Percentiles rank a stretch among this genome's conserved stretches.
Evolutionary conservation across 2,113 vertebrate species (phyloP).

Genomic region (Phalacrocorax aristotelis): DNA sequence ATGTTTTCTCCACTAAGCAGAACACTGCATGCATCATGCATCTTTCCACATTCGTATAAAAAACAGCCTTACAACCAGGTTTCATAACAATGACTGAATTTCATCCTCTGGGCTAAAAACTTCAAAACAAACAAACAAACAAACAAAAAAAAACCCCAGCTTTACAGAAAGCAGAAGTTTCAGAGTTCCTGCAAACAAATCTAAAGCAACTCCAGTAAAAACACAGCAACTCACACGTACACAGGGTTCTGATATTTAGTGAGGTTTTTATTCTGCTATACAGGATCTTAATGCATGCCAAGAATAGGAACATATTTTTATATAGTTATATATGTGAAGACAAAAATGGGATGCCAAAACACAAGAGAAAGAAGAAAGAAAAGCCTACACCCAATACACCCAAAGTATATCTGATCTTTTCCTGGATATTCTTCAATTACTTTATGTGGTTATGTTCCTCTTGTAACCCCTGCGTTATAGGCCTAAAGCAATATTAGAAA

Average conservation of each 20-base stretch:
- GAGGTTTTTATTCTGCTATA: slow-evolving; percentile 11
- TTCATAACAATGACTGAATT: background rate
- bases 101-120: background rate
- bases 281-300: background rate
- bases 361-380: background rate
- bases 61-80: background rate
- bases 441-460: background rate
- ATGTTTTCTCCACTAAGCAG: background rate
- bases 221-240: background rate
- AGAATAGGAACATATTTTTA: slow-evolving; percentile 18
- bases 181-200: background rate
- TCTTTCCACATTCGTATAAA: background rate
- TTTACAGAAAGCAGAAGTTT: background rate
- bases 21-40: background rate
- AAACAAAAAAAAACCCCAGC: too few relatives aligned
- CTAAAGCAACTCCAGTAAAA: background rate
- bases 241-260: background rate
- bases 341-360: background rate
- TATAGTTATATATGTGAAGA: background rate
- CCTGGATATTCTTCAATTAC: background rate
- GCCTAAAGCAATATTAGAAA: slow-evolving; percentile 19
- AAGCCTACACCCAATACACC: background rate
- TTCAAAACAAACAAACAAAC: too few relatives aligned
- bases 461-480: background rate
- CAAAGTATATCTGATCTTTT: background rate